Evolutionary conservation across 2,113 vertebrate genomes (phyloP).

Genomic region (Nematolebias whitei): DNA sequence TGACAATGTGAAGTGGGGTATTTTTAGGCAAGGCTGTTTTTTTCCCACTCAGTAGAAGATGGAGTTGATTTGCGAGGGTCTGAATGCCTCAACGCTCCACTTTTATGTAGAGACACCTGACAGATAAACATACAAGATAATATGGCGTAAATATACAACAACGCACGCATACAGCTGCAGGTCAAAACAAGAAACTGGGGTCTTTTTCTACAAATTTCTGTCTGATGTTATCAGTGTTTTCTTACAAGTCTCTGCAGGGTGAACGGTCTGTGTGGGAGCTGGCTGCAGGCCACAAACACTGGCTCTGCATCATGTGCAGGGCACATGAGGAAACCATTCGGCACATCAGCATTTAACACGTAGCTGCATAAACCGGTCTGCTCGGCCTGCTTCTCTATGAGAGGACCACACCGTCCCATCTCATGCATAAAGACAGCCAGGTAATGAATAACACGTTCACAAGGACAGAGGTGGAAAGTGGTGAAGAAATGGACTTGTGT

Average conservation of each 20-base stretch:
- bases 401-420: conserved; percentile 43
- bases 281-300: conserved; percentile 17
- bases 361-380: conserved; percentile 35
- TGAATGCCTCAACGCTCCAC: conserved; percentile 15
- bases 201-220: conserved; percentile 1
- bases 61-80: background rate
- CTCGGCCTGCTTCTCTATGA: conserved; percentile 19
- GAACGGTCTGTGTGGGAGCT: conserved; percentile 26
- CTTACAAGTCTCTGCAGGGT: conserved; percentile 8
- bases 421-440: conserved; percentile 18
- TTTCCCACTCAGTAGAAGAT: conserved; percentile 5
- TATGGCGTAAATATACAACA: conserved; percentile 1
- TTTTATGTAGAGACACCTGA: conserved; percentile 25
- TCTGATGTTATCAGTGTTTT: conserved; percentile 26
- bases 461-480: conserved; percentile 8
- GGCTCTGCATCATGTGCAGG: conserved; percentile 24
- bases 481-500: conserved; percentile 5
- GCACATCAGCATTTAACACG: conserved; percentile 46
- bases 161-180: conserved; percentile 9
- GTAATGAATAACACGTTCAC: conserved; percentile 7
- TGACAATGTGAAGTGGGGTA: conserved; percentile 15
- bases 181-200: background rate
- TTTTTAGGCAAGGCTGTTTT: conserved; percentile 32
- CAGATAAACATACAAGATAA: conserved; percentile 37
- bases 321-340: conserved; percentile 62